phyloP scores from a whole-genome alignment of 2,888 invertebrate species.

The Acanthosoma haemorrhoidale region DNA sequence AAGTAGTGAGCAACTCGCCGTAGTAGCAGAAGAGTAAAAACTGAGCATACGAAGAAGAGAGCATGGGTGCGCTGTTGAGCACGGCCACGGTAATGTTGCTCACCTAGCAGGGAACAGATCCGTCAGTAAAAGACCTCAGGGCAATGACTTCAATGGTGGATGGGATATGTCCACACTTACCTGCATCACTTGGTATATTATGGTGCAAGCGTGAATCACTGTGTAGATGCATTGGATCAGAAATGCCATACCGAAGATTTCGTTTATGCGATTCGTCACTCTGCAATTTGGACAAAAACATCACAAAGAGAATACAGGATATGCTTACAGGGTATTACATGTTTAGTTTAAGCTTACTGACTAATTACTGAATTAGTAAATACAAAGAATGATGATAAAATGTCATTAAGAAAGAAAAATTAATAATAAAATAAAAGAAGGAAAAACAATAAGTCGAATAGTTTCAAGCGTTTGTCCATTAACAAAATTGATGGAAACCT shows the following conservation, averaged over 20 bases:
- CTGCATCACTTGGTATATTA: slow-evolving; percentile 21
- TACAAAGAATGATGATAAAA: too few species aligned
- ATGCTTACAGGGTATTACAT: neutral
- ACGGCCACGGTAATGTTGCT: slow-evolving; percentile 8
- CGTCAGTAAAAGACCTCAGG: neutral
- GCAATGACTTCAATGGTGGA: too few species aligned
- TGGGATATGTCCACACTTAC: neutral
- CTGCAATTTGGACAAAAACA: neutral
- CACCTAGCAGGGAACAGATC: neutral
- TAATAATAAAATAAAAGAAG: too few species aligned
- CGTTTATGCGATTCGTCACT: neutral
- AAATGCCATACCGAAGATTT: neutral
- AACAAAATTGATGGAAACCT: too few species aligned
- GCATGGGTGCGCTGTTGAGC: neutral
- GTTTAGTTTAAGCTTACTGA: too few species aligned
- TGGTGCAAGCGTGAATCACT: slow-evolving; percentile 15
- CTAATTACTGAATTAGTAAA: too few species aligned
- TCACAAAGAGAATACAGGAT: neutral
- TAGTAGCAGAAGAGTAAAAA: slow-evolving; percentile 16
- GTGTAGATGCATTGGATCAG: slow-evolving; percentile 17
- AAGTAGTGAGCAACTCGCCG: neutral
- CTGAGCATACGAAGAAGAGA: neutral
- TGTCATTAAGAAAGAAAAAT: too few species aligned
- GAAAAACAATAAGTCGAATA: too few species aligned
- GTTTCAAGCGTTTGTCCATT: too few species aligned